These are phyloP conservation scores for Netelia inedita DNA, from an alignment of 2,888 invertebrate genomes.

Conservation along the genomic window DNA sequence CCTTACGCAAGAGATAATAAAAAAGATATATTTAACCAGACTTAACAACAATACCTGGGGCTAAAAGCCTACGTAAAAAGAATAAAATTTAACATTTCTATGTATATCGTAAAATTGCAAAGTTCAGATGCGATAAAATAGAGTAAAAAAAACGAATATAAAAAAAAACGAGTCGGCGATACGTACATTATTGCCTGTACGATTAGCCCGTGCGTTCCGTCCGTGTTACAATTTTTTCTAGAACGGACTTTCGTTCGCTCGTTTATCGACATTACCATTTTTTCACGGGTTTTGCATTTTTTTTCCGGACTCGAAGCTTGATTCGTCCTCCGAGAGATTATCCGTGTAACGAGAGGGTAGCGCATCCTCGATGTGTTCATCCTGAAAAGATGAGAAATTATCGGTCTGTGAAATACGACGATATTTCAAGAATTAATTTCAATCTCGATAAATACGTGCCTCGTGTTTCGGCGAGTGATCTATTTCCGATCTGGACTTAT, in stretches of 20 bases:
- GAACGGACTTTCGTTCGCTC: conserved; percentile 15
- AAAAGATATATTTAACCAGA: conserved; percentile 35
- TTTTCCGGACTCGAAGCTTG: conserved; percentile 67
- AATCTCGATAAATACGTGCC: background rate
- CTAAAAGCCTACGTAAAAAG: conserved; percentile 31
- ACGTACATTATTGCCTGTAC: conserved; percentile 45
- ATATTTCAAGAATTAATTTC: background rate
- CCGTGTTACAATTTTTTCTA: conserved; percentile 33
- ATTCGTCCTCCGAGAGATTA: conserved; percentile 67
- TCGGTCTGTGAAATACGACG: background rate
- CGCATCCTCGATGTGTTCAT: conserved; percentile 11
- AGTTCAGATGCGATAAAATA: conserved; percentile 32
- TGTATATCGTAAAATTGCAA: conserved; percentile 59
- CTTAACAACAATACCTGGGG: conserved; percentile 57
- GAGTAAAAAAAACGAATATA: conserved; percentile 18
- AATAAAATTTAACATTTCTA: conserved; percentile 60
- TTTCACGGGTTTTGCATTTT: conserved; percentile 46
- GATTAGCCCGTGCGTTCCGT: conserved; percentile 35
- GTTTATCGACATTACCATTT: conserved; percentile 32
- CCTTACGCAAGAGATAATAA: background rate
- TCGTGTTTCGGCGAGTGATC: background rate
- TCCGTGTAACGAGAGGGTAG: conserved; percentile 17
- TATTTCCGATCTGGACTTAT: background rate
- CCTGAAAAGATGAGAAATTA: conserved; percentile 34
- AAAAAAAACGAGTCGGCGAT: conserved; percentile 14